Evolutionary conservation across 2,113 vertebrate genomes (phyloP), one percentile per base, ranked within the genome.

Genomic region (Strigops habroptila): DNA sequence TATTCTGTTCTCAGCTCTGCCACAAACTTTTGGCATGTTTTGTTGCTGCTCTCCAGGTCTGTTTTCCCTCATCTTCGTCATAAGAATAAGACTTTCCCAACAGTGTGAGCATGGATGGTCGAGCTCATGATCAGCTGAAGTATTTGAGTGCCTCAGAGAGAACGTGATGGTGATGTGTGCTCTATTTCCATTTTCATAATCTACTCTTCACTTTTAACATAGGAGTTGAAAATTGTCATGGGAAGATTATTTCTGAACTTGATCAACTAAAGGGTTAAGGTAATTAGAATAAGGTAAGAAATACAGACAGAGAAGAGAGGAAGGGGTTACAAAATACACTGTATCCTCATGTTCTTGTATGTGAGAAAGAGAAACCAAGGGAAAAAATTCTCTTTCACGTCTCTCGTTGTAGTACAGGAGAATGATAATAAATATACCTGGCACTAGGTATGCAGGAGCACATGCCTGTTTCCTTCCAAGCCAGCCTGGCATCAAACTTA

Each of bases 31-130:
- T 90, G 59, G 3, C 23, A 4, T 91, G 14, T 94, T 93, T 74
- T 88, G n/a, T 91, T 96, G 53, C 82, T 93, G 71, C 64, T 91
- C 46, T 88, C n/a, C 83, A 53, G 18, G 13, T 75, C 86, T 64
- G 24, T 44, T 87, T 93, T 89, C 52, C 55, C 21, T 14, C 67
- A 41, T 64, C 86, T 82, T 88, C 80, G 4, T 79, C 64, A 52
- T 24, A 70, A 81, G 75, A 78, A 28, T 18, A 71, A 88, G 73
- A 75, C 35, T 90, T 91, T 41, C 27, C 51, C 76, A 75, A 8
- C 39, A 59, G 52, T 43, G 23, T 73, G 53, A 64, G 28, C 7
- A 10, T 62, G 27, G 31, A 60, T 82, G 68, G 14, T 80, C 81
- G 86, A 68, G 37, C 31, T 84, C 64, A 4, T 22, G 49, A 57